Percentiles rank a stretch among this genome's conserved stretches.
Conservation (phyloP, 2,113 vertebrate genomes). For the Lonchura striata region DNA sequence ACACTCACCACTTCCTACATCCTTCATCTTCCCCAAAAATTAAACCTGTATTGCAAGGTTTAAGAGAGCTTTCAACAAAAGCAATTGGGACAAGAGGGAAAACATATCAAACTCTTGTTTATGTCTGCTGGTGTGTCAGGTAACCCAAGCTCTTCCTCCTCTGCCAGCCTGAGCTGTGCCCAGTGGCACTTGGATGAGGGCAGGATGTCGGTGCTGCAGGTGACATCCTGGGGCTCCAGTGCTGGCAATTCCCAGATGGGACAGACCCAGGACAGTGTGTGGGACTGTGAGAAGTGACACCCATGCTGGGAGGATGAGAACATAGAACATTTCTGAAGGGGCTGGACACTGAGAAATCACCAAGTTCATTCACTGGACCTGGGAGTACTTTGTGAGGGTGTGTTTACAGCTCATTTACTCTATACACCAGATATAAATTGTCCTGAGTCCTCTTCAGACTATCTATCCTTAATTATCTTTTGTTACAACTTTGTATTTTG, state of each 20-base stretch:
- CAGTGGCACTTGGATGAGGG: neutral
- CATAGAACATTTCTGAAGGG: neutral
- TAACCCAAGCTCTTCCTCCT: neutral
- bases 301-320: neutral
- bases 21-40: neutral
- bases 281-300: neutral
- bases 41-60: accelerated
- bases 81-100: accelerated
- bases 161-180: accelerated
- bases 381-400: neutral
- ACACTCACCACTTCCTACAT: neutral
- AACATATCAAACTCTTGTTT: neutral
- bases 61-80: neutral
- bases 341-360: neutral
- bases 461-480: neutral
- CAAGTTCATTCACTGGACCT: neutral
- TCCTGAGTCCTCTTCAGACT: neutral
- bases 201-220: neutral
- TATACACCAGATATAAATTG: neutral
- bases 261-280: accelerated
- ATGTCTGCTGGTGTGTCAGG: neutral
- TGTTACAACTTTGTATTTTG: neutral
- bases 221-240: accelerated
- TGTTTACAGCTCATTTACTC: neutral
- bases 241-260: accelerated